Conservation (phyloP, 2,888 invertebrate genomes). For the Scaptomyza parva region DNA sequence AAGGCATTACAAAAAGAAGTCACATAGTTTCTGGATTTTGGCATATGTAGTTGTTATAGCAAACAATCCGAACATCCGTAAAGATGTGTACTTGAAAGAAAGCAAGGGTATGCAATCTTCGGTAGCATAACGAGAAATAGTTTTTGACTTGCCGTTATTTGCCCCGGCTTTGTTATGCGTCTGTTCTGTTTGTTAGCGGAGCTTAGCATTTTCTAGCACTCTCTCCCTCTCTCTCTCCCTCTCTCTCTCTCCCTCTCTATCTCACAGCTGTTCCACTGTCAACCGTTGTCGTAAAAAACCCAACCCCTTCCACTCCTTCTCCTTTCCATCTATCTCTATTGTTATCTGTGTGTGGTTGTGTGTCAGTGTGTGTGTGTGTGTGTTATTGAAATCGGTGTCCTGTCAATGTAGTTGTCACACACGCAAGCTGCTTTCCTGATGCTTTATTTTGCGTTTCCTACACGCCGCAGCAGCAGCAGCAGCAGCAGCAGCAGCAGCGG, state of each 20-base stretch:
- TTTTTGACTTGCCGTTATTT: not conserved
- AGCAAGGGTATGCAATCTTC: not conserved
- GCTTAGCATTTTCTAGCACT: conserved; percentile 24
- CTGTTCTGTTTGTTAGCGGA: conserved; percentile 20
- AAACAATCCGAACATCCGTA: no score
- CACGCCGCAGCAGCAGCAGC: conserved; percentile 9
- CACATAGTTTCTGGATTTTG: not conserved
- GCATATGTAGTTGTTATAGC: not conserved
- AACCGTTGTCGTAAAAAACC: no score
- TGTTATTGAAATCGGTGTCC: conserved; percentile 51
- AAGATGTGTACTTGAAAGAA: not conserved
- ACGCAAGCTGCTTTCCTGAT: conserved; percentile 24
- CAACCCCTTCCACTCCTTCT: not conserved
- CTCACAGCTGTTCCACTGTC: not conserved
- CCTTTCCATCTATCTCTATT: no score
- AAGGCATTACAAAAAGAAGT: not conserved
- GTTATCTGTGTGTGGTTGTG: not conserved
- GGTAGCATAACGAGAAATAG: not conserved
- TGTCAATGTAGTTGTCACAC: conserved; percentile 58
- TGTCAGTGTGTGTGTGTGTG: not conserved
- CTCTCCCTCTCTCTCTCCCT: not conserved
- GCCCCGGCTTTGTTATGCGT: conserved; percentile 4
- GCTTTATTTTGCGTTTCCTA: conserved; percentile 39
- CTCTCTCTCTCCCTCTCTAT: not conserved
- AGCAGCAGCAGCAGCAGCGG: no score